Conservation (phyloP, 1,140 invertebrate genomes). For the Leptoteleia sp. region DNA sequence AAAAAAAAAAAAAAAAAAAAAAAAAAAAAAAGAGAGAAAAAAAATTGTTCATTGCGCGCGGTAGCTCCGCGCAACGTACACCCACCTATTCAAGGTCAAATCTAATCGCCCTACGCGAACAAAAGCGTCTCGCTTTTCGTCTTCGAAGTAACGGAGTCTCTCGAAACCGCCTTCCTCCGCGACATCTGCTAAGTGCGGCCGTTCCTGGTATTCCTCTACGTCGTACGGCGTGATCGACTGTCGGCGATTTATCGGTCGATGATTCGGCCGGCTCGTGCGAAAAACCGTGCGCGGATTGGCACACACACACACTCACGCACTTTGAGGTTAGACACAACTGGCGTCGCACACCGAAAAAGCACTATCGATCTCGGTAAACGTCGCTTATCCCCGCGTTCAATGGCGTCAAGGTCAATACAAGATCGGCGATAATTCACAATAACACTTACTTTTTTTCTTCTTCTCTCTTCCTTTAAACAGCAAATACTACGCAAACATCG, state of each 20-base stretch:
- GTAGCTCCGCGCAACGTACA: constrained; percentile 22
- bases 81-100: constrained; percentile 58
- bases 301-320: constrained; percentile 1
- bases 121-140: constrained; percentile 23
- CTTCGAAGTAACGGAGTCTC: constrained; percentile 14
- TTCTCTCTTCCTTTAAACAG: too few relatives aligned
- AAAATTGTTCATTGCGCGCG: too few relatives aligned
- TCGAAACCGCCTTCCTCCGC: constrained; percentile 12
- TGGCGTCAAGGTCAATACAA: too few relatives aligned
- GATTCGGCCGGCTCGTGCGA: not conserved
- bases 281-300: not conserved
- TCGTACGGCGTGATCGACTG: constrained; percentile 14
- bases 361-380: constrained; percentile 22
- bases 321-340: constrained; percentile 15
- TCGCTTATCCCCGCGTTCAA: constrained; percentile 10
- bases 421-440: too few relatives aligned
- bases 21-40: too few relatives aligned
- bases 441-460: too few relatives aligned
- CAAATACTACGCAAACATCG: too few relatives aligned
- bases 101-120: constrained; percentile 30
- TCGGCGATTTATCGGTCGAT: constrained; percentile 46
- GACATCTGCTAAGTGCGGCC: constrained; percentile 33
- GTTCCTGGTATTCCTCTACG: not conserved
- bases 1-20: too few relatives aligned
- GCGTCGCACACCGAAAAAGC: constrained; percentile 35